A percentile compares a stretch with the other conserved stretches of the same genome.
Conservation (phyloP, 2,113 vertebrate species). For the Thermophis baileyi region DNA sequence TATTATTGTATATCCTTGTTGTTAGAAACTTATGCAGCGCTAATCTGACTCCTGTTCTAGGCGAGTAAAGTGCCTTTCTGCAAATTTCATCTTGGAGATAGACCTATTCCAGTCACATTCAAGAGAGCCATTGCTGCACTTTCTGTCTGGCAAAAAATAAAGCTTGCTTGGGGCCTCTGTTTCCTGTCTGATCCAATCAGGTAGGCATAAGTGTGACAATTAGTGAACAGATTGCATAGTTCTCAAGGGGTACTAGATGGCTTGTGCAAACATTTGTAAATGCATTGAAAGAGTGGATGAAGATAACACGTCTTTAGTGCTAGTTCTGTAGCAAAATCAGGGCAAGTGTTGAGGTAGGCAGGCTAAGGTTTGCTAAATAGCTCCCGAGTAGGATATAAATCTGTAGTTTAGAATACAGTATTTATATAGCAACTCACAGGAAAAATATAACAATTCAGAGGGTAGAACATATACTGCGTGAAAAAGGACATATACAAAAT, state of each 20-base stretch:
- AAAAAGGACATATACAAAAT: background rate
- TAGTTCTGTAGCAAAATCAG: background rate
- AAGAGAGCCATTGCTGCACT: conserved; percentile 96
- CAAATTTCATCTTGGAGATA: conserved; percentile 95
- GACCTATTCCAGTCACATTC: conserved; percentile 96
- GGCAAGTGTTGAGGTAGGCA: background rate
- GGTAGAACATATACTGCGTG: background rate
- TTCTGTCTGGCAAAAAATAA: conserved; percentile 96
- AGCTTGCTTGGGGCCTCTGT: conserved; percentile 95
- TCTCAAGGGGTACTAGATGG: background rate
- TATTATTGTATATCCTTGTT: background rate
- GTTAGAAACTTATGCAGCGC: background rate
- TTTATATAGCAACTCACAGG: background rate
- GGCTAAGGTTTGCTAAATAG: background rate
- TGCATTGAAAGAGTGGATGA: background rate
- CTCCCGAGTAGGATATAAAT: background rate
- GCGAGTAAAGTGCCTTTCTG: conserved; percentile 96
- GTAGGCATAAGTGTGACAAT: conserved; percentile 63
- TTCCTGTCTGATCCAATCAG: conserved; percentile 98
- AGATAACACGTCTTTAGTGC: background rate
- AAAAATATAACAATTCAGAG: background rate
- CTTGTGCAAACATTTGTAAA: background rate
- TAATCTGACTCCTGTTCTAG: conserved; percentile 60
- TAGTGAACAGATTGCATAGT: background rate
- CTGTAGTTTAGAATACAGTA: background rate